Conservation (phyloP, 2,888 invertebrate species). For the Ectobius pallidus region DNA sequence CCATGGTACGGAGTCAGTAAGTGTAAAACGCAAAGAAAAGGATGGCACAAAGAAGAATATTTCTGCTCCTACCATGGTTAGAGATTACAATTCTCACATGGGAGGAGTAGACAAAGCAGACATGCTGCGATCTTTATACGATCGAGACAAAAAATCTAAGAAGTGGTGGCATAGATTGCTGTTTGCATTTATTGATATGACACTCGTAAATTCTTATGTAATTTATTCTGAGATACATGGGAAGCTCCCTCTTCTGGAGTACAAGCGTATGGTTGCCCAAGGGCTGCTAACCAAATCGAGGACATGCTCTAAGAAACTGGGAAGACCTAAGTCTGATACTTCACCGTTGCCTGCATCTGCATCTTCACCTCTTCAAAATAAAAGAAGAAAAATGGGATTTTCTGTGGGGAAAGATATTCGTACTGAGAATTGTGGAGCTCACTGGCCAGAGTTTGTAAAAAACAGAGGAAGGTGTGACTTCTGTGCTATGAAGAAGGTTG, state of each 20-base stretch:
- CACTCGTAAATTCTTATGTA: slow-evolving; percentile 25
- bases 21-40: not conserved
- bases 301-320: no score
- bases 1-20: slow-evolving; percentile 41
- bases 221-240: slow-evolving; percentile 13
- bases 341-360: no score
- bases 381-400: no score
- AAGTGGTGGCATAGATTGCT: slow-evolving; percentile 29
- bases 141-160: not conserved
- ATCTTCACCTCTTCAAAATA: no score
- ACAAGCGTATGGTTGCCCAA: not conserved
- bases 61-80: not conserved
- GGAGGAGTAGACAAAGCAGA: slow-evolving; percentile 23
- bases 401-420: no score
- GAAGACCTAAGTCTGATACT: no score
- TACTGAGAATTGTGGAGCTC: no score
- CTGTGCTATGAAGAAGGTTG: no score
- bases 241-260: slow-evolving; percentile 4
- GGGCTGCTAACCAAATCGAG: not conserved
- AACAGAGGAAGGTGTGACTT: no score
- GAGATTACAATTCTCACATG: slow-evolving; percentile 25
- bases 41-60: slow-evolving; percentile 18
- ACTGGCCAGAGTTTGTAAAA: no score
- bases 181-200: slow-evolving; percentile 20
- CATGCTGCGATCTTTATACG: slow-evolving; percentile 7